Evolutionary conservation across 2,888 invertebrate species (phyloP).

Genomic region (Quadroppia sp.): DNA sequence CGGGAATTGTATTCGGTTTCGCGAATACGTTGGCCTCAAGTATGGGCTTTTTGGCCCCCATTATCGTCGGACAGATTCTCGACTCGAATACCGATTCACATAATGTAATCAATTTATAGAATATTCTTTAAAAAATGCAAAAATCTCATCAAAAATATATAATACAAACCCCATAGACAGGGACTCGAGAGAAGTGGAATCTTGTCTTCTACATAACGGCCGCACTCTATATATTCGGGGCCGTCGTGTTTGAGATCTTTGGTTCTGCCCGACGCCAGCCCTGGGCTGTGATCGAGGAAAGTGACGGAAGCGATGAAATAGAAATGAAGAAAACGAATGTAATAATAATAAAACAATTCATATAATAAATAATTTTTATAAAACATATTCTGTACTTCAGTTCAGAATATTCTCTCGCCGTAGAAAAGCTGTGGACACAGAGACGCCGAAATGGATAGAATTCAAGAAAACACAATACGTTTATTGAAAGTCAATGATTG

Average conservation of each 20-base stretch:
- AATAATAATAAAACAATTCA: not conserved
- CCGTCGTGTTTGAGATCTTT: conserved; percentile 27
- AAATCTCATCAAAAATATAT: not conserved
- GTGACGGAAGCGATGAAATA: not conserved
- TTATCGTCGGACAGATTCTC: conserved; percentile 38
- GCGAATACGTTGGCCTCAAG: conserved; percentile 20
- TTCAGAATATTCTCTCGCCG: not conserved
- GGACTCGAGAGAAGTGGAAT: conserved; percentile 34
- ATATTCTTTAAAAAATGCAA: too few relatives aligned
- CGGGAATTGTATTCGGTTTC: conserved; percentile 39
- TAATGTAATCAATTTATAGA: too few relatives aligned
- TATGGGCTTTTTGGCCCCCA: conserved; percentile 39
- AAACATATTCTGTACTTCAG: not conserved
- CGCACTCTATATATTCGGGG: conserved; percentile 21
- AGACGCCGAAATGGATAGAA: not conserved
- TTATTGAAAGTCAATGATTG: not conserved
- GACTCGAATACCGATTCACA: conserved; percentile 9
- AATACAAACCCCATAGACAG: not conserved
- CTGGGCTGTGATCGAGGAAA: conserved; percentile 30
- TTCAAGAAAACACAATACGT: conserved; percentile 9
- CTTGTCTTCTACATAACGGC: conserved; percentile 31
- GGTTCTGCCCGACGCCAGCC: conserved; percentile 37
- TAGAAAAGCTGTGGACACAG: not conserved
- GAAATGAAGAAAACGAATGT: too few relatives aligned
- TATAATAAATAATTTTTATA: not conserved